Conservation (phyloP, 2,113 vertebrate species). For the Cichladusa arquata region DNA sequence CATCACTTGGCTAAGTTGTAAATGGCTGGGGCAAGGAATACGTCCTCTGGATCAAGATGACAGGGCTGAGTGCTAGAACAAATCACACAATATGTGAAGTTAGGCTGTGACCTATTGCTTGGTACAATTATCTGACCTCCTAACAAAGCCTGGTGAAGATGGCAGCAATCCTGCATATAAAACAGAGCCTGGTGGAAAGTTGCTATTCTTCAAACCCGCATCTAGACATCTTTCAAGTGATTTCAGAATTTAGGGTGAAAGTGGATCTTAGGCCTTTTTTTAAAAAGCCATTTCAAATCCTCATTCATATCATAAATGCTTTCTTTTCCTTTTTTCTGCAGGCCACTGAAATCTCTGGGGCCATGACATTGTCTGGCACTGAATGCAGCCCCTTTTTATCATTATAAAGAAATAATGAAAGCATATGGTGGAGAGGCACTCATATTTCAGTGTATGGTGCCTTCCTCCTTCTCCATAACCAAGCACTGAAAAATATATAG, state of each 20-base stretch:
- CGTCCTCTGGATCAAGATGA: background rate
- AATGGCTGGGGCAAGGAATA: background rate
- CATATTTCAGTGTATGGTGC: constrained; percentile 43
- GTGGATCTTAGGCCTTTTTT: constrained; percentile 48
- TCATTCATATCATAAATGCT: constrained; percentile 52
- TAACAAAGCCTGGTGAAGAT: constrained; percentile 52
- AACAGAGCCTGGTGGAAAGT: constrained; percentile 26
- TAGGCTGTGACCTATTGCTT: background rate
- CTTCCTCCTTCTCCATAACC: constrained; percentile 46
- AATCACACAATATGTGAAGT: constrained; percentile 34
- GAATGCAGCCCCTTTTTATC: constrained; percentile 69
- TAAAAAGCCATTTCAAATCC: constrained; percentile 52
- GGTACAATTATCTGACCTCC: constrained; percentile 37
- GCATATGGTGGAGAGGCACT: constrained; percentile 57
- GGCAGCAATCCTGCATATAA: background rate
- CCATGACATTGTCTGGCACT: constrained; percentile 66
- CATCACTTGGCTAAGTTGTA: background rate
- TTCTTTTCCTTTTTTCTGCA: constrained; percentile 31
- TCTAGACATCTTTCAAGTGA: constrained; percentile 49
- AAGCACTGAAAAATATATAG: constrained; percentile 19
- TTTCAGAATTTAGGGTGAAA: constrained; percentile 56
- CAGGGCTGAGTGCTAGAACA: constrained; percentile 1
- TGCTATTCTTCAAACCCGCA: constrained; percentile 48
- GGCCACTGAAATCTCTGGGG: constrained; percentile 47
- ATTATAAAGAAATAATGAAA: constrained; percentile 71